Conservation (phyloP, 2,797 vertebrate genomes). For the Lindbergichthys nudifrons region DNA sequence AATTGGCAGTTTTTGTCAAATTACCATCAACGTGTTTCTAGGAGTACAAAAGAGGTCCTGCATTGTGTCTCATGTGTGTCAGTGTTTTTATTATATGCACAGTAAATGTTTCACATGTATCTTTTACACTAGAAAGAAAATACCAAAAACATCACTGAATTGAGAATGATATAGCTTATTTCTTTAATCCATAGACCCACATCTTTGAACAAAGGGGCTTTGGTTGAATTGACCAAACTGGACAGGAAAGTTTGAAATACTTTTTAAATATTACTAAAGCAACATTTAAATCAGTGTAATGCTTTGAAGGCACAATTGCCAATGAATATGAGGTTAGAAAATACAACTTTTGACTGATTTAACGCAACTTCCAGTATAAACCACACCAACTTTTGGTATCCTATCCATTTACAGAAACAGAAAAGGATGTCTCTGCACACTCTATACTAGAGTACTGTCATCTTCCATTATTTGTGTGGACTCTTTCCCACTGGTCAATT, state of each 20-base stretch:
- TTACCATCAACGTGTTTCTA: conserved; percentile 10
- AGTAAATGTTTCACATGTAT: background rate
- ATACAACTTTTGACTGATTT: no score
- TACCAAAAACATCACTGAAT: background rate
- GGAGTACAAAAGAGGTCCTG: background rate
- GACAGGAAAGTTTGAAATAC: background rate
- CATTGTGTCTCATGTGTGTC: background rate
- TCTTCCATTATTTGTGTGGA: no score
- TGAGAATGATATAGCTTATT: background rate
- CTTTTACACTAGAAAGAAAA: background rate
- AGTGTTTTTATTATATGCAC: background rate
- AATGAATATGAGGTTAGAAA: no score
- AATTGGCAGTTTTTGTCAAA: conserved; percentile 18
- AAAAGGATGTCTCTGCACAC: no score
- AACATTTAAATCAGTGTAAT: no score
- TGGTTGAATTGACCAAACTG: no score
- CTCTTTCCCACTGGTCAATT: conserved; percentile 16
- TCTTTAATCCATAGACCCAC: background rate
- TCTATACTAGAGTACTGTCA: background rate
- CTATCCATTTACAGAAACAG: no score
- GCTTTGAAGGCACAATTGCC: no score
- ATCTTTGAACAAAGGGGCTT: background rate
- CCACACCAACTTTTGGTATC: no score
- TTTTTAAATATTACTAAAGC: background rate
- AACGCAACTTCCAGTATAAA: no score